Conservation (phyloP, 2,888 invertebrate genomes). For the Cerastis leucographa region DNA sequence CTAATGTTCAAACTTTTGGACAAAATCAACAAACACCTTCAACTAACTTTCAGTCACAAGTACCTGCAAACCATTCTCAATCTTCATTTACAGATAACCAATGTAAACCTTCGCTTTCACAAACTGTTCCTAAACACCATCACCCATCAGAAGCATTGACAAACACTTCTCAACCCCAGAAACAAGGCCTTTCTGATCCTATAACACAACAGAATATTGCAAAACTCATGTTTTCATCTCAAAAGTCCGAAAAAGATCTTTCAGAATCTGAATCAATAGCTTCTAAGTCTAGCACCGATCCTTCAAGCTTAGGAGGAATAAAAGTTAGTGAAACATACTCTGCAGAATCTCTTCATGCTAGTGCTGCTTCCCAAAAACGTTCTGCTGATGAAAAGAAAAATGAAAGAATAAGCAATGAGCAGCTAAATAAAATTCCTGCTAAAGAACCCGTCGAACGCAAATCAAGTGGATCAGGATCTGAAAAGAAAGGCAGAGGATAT, state of each 20-base stretch:
- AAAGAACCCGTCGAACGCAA: slow-evolving; percentile 88
- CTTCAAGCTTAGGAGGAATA: slow-evolving; percentile 70
- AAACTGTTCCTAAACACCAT: slow-evolving; percentile 69
- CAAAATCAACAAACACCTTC: slow-evolving; percentile 75
- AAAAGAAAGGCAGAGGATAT: slow-evolving; percentile 90
- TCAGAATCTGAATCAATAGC: slow-evolving; percentile 82
- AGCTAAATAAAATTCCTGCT: slow-evolving; percentile 84
- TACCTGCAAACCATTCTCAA: slow-evolving; percentile 72
- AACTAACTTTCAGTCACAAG: slow-evolving; percentile 62
- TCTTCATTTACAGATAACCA: slow-evolving; percentile 74
- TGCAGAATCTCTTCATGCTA: slow-evolving; percentile 76
- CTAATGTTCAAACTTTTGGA: slow-evolving; percentile 71
- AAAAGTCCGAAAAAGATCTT: slow-evolving; percentile 84
- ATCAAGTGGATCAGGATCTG: slow-evolving; percentile 86
- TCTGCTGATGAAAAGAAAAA: slow-evolving; percentile 81
- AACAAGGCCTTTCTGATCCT: slow-evolving; percentile 75
- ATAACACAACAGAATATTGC: slow-evolving; percentile 68
- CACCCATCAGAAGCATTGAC: slow-evolving; percentile 72
- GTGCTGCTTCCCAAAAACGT: slow-evolving; percentile 77
- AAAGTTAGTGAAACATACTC: slow-evolving; percentile 77
- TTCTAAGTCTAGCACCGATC: slow-evolving; percentile 81
- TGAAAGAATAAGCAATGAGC: slow-evolving; percentile 82
- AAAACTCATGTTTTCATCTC: slow-evolving; percentile 78
- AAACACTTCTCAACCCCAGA: slow-evolving; percentile 72
- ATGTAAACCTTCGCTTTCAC: slow-evolving; percentile 69